Conservation (phyloP, 1,140 invertebrate species). For the Ctenoplectra terminalis region DNA sequence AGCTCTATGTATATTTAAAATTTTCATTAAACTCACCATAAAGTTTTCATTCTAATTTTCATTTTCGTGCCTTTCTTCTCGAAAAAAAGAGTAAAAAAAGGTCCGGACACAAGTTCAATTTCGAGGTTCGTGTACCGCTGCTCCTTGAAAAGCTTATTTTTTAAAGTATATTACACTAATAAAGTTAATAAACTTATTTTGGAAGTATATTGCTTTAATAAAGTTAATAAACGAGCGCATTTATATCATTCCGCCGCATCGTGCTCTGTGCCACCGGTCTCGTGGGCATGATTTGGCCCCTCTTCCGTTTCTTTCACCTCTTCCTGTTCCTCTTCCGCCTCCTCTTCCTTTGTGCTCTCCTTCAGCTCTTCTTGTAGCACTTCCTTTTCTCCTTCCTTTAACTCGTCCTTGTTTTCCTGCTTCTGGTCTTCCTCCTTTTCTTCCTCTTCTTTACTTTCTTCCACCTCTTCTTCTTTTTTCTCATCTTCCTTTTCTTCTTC, state of each 20-base stretch:
- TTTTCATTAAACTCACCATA: constrained; percentile 2
- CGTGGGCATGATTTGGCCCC: constrained; percentile 42
- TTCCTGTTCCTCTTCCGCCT: not conserved
- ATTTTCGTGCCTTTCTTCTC: not conserved
- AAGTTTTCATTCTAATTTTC: not conserved
- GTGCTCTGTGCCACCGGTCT: constrained; percentile 23
- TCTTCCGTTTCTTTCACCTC: constrained; percentile 18
- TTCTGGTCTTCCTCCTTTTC: not conserved
- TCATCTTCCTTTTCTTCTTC: not conserved
- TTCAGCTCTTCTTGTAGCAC: not conserved
- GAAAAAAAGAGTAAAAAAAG: not conserved
- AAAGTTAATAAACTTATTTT: constrained; percentile 55
- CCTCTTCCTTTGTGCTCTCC: not conserved
- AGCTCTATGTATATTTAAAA: not conserved
- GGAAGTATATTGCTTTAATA: constrained; percentile 57
- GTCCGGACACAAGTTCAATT: not conserved
- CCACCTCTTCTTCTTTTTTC: not conserved
- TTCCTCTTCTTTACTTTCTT: not conserved
- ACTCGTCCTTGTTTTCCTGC: not conserved
- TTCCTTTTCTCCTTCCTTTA: not conserved
- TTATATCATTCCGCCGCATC: constrained; percentile 55
- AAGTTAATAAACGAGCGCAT: constrained; percentile 60
- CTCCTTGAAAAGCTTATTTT: constrained; percentile 33
- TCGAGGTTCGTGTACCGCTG: not conserved
- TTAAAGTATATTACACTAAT: constrained; percentile 55